A percentile compares a stretch with the other conserved stretches of the same genome.
Evolutionary conservation across 1,140 invertebrate genomes (phyloP).

Genomic region (Tigriopus japonicus): DNA sequence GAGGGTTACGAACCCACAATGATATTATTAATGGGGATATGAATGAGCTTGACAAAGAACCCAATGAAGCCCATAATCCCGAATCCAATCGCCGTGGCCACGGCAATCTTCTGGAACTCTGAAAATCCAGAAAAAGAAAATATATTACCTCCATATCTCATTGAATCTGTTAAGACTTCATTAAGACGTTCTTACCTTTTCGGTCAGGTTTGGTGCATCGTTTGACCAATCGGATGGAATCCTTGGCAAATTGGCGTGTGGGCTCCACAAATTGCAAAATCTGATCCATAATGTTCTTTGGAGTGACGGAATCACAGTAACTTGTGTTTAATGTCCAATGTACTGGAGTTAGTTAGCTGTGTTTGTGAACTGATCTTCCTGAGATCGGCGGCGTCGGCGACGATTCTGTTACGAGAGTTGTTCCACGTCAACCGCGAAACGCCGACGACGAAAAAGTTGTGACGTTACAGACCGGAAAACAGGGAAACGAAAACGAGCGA

Average conservation of each 20-base stretch:
- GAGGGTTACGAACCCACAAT: slow-evolving; percentile 46
- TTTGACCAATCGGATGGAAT: slow-evolving; percentile 90
- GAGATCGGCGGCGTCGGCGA: too few relatives aligned
- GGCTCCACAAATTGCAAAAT: slow-evolving; percentile 85
- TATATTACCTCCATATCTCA: too few relatives aligned
- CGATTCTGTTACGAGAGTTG: too few relatives aligned
- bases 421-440: too few relatives aligned
- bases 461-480: too few relatives aligned
- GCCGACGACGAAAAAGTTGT: too few relatives aligned
- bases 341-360: too few relatives aligned
- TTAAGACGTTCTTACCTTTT: slow-evolving; percentile 64
- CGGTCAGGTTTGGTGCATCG: slow-evolving; percentile 98
- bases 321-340: too few relatives aligned
- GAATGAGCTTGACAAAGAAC: slow-evolving; percentile 98
- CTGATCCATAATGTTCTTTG: slow-evolving; percentile 74
- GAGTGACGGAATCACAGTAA: neutral
- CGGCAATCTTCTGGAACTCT: slow-evolving; percentile 99
- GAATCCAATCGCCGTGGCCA: slow-evolving; percentile 98
- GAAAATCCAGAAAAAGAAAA: slow-evolving; percentile 27
- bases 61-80: slow-evolving; percentile 99
- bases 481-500: too few relatives aligned
- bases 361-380: too few relatives aligned
- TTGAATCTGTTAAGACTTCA: too few relatives aligned
- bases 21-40: slow-evolving; percentile 99
- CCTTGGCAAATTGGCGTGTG: slow-evolving; percentile 86